Percentiles rank a stretch among this genome's conserved stretches.
These are phyloP conservation scores for Plusia festucae DNA, from an alignment of 2,888 invertebrate species.

Conservation along the genomic window DNA sequence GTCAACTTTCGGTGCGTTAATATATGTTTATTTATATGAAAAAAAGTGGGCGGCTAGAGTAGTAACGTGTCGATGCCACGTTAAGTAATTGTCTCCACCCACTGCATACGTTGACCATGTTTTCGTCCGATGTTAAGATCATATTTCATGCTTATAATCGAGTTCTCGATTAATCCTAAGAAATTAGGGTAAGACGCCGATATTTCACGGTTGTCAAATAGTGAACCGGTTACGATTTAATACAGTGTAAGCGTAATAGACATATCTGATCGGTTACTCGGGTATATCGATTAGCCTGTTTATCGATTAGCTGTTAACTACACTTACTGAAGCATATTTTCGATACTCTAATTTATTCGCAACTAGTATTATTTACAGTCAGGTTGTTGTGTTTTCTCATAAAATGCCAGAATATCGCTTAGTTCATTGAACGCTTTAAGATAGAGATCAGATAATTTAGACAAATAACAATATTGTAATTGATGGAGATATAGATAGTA, in stretches of 20 bases:
- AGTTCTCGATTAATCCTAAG: not conserved
- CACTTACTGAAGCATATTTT: slow-evolving; percentile 40
- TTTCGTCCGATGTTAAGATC: not conserved
- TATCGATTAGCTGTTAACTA: slow-evolving; percentile 44
- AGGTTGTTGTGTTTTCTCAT: slow-evolving; percentile 17
- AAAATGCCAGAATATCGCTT: not conserved
- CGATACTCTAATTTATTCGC: slow-evolving; percentile 41
- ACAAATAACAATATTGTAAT: slow-evolving; percentile 1
- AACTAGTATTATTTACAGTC: slow-evolving; percentile 32
- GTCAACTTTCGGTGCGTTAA: slow-evolving; percentile 57
- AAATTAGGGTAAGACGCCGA: slow-evolving; percentile 17
- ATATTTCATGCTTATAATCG: slow-evolving; percentile 2
- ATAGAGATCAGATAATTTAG: not conserved
- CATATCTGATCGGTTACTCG: slow-evolving; percentile 38
- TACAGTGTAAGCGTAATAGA: slow-evolving; percentile 31
- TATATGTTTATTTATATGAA: slow-evolving; percentile 57
- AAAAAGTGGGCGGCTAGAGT: slow-evolving; percentile 50
- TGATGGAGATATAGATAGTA: not conserved
- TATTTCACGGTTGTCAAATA: slow-evolving; percentile 21
- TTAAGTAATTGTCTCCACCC: slow-evolving; percentile 39
- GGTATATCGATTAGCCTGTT: slow-evolving; percentile 35
- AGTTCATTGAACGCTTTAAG: slow-evolving; percentile 5
- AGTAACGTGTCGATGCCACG: slow-evolving; percentile 36
- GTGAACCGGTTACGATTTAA: slow-evolving; percentile 9
- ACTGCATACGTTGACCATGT: slow-evolving; percentile 10